Evolutionary conservation across 1,140 invertebrate genomes (phyloP).

Genomic region (Holcopasites calliopsidis): DNA sequence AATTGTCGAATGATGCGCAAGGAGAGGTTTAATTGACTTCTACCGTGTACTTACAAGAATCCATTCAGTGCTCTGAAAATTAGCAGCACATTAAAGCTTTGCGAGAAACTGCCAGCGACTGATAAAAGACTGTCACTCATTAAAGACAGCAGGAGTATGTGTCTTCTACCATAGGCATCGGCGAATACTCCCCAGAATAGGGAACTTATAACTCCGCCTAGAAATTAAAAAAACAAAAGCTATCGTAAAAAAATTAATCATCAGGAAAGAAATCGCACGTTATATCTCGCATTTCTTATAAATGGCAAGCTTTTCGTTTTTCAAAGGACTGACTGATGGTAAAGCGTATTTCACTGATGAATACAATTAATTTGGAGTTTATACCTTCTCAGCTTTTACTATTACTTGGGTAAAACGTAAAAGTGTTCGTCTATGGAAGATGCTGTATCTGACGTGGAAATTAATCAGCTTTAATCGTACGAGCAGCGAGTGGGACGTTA

Average conservation of each 20-base stretch:
- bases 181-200: slow-evolving; percentile 85
- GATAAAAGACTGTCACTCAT: slow-evolving; percentile 82
- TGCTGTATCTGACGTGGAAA: not conserved
- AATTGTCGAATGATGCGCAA: not conserved
- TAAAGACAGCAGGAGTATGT: slow-evolving; percentile 82
- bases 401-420: not conserved
- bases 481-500: slow-evolving; percentile 18
- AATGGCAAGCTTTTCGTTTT: too few relatives aligned
- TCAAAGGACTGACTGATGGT: too few relatives aligned
- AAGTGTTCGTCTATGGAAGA: not conserved
- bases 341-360: too few relatives aligned
- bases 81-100: slow-evolving; percentile 78
- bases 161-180: slow-evolving; percentile 83
- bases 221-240: not conserved
- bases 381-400: not conserved
- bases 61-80: slow-evolving; percentile 80
- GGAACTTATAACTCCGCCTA: slow-evolving; percentile 81
- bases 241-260: not conserved
- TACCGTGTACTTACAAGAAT: slow-evolving; percentile 80
- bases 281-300: too few relatives aligned
- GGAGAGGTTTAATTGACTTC: not conserved
- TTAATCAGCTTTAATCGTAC: slow-evolving; percentile 9
- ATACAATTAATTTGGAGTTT: too few relatives aligned
- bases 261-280: too few relatives aligned
- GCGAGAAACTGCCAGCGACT: slow-evolving; percentile 78